Conservation (phyloP, 2,888 invertebrate species). For the Drosophila anomelani region DNA sequence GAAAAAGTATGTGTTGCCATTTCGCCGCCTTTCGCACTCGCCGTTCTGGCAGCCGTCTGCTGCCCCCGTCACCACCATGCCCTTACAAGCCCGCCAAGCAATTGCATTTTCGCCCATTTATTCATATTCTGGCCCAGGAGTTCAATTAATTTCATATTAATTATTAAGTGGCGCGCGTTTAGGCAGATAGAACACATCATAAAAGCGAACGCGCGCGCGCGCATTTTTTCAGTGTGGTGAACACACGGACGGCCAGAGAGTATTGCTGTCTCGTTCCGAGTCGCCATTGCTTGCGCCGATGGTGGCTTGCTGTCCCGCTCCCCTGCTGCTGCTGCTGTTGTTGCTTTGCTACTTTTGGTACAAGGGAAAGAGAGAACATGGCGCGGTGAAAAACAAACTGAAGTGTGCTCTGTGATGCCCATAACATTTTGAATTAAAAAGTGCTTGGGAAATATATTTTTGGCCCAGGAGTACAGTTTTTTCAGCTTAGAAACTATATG, state of each 20-base stretch:
- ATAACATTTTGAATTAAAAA: conserved; percentile 22
- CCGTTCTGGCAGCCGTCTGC: conserved; percentile 36
- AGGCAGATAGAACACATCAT: conserved; percentile 19
- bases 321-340: neutral
- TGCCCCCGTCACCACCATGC: conserved; percentile 19
- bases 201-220: conserved; percentile 63
- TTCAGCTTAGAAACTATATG: neutral
- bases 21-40: conserved; percentile 64
- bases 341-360: conserved; percentile 8
- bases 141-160: conserved; percentile 56
- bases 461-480: conserved; percentile 27
- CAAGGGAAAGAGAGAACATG: conserved; percentile 19
- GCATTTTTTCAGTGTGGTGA: conserved; percentile 56
- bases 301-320: conserved; percentile 54
- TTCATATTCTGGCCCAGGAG: conserved; percentile 20
- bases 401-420: conserved; percentile 13
- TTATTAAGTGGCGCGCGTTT: conserved; percentile 72
- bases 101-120: conserved; percentile 23
- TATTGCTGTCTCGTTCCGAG: conserved; percentile 63
- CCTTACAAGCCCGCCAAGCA: conserved; percentile 6
- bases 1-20: conserved; percentile 76
- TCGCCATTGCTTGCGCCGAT: conserved; percentile 46
- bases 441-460: conserved; percentile 15
- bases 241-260: conserved; percentile 13
- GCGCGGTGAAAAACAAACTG: conserved; percentile 22